phyloP scores from a whole-genome alignment of 2,113 vertebrate genomes.

The Nycticorax nycticorax region DNA sequence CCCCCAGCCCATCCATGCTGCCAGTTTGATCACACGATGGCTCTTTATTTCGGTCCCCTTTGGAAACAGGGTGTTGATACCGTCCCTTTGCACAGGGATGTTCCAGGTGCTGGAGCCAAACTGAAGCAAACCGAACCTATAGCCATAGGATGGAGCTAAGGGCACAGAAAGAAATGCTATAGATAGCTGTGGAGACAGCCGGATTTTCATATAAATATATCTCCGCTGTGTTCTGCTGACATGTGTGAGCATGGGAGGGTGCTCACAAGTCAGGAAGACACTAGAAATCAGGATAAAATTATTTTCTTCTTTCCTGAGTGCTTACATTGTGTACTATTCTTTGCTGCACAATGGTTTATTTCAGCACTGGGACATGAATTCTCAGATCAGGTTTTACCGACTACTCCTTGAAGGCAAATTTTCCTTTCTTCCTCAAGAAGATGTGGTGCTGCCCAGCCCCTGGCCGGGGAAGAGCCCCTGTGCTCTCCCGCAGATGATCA shows the following conservation, averaged over 20 bases:
- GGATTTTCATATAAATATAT: conserved; percentile 63
- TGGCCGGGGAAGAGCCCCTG: neutral
- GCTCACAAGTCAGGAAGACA: conserved; percentile 53
- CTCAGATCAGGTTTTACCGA: conserved; percentile 30
- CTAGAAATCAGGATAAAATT: conserved; percentile 65
- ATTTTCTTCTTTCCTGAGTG: conserved; percentile 67
- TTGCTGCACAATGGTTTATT: conserved; percentile 63
- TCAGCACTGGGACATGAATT: conserved; percentile 53
- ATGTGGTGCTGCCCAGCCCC: neutral
- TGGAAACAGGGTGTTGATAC: neutral
- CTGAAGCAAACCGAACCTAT: neutral
- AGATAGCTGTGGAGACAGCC: conserved; percentile 42
- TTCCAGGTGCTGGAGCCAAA: neutral
- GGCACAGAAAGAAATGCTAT: neutral
- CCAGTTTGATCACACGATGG: neutral
- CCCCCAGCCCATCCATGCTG: neutral
- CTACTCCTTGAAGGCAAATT: conserved; percentile 32
- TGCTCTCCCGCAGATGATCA: neutral
- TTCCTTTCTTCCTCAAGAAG: neutral
- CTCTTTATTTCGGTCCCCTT: neutral
- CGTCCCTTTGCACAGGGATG: neutral
- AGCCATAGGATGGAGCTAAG: neutral
- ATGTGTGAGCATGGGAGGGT: conserved; percentile 44
- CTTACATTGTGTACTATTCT: conserved; percentile 66
- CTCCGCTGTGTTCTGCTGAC: conserved; percentile 41